These are phyloP conservation scores for Lasioglossum marginatum DNA, from an alignment of 2,888 invertebrate species.

Conservation along the genomic window DNA sequence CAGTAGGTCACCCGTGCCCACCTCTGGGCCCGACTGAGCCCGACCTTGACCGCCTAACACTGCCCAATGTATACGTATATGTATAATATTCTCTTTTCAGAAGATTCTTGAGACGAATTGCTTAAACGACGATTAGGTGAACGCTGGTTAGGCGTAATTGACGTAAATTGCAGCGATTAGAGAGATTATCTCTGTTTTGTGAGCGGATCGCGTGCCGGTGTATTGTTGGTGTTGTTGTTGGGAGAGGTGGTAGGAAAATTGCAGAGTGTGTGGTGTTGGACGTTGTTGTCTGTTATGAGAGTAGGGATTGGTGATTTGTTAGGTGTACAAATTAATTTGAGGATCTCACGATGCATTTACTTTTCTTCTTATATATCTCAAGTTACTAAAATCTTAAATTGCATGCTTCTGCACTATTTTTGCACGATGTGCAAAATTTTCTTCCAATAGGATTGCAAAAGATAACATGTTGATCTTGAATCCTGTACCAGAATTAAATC, in stretches of 20 bases:
- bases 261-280: not conserved
- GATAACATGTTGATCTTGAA: not conserved
- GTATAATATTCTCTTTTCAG: not conserved
- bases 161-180: not conserved
- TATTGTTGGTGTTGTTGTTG: not conserved
- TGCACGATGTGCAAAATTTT: not conserved
- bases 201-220: not conserved
- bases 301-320: not conserved
- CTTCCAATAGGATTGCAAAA: too few species aligned
- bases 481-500: not conserved
- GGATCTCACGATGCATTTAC: not conserved
- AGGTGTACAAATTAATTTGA: not conserved
- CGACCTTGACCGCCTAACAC: conserved; percentile 66
- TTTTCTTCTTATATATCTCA: not conserved
- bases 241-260: not conserved
- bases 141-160: not conserved
- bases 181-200: not conserved
- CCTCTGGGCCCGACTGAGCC: conserved; percentile 40
- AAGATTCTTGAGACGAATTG: not conserved
- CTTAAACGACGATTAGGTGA: not conserved
- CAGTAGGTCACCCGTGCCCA: conserved; percentile 79
- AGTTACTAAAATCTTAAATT: not conserved
- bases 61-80: not conserved
- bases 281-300: not conserved
- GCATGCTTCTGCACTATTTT: not conserved